Conservation (phyloP, 2,797 vertebrate genomes). For the Sebastes dallii region DNA sequence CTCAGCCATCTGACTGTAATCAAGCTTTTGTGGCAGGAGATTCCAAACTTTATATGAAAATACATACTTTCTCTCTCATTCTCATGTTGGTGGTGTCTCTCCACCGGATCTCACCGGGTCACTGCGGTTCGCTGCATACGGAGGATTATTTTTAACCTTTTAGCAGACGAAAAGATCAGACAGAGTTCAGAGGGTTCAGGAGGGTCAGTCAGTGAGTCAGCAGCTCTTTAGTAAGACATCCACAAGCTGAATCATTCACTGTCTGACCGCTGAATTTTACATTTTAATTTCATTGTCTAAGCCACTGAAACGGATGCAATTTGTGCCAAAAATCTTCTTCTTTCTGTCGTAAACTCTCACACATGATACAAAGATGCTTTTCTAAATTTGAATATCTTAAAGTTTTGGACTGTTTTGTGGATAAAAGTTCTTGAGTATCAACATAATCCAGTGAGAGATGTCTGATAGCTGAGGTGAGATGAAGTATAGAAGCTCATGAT, state of each 20-base stretch:
- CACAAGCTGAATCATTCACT: neutral
- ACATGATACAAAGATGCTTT: no score
- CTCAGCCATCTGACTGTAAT: neutral
- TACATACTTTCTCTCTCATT: neutral
- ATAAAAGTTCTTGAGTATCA: no score
- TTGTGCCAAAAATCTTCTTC: neutral
- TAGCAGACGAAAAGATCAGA: neutral
- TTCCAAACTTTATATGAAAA: neutral
- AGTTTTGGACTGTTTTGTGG: no score
- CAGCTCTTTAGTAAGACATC: neutral
- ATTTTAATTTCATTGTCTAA: neutral
- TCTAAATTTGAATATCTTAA: no score
- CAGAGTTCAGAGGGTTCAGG: neutral
- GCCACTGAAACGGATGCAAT: neutral
- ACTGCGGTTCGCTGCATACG: neutral
- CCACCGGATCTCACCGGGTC: neutral
- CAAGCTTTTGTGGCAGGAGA: neutral
- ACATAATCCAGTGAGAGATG: no score
- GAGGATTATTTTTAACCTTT: neutral
- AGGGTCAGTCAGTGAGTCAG: neutral
- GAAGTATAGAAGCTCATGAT: rapidly evolving
- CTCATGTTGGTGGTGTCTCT: neutral
- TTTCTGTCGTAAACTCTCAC: no score
- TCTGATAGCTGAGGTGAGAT: rapidly evolving
- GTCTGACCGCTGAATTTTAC: neutral